Base-by-base conservation (phyloP, 2,888 invertebrate genomes). In the Galerucella calmariensis region DNA sequence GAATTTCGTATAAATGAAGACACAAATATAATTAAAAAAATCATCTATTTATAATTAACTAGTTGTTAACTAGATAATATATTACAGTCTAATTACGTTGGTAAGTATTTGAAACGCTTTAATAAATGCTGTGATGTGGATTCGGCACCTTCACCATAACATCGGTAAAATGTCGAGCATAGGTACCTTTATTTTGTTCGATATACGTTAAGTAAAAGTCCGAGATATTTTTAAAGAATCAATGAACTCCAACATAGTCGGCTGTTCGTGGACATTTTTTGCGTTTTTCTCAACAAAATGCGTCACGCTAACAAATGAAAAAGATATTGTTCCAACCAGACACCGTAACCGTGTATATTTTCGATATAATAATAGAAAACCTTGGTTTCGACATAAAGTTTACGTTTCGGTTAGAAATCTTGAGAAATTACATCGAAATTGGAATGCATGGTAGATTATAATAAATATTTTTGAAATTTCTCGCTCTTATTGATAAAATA, bases 141-240 rank as follows among this genome's bases (percentile, higher is more conserved):
- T n/a, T n/a, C n/a, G n/a, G n/a, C n/a, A n/a, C n/a, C n/a, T n/a
- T n/a, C n/a, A n/a, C n/a, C n/a, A n/a, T n/a, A n/a, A n/a, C n/a
- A n/a, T n/a, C n/a, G n/a, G n/a, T n/a, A n/a, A n/a, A n/a, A n/a
- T n/a, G n/a, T n/a, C n/a, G n/a, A n/a, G n/a, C 35, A 5, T 35
- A 35, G 35, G 35, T 35, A 35, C n/a, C n/a, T n/a, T n/a, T n/a
- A 35, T 35, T 35, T 8, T 35, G 35, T 35, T 35, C 35, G 35
- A 35, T 48, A 48, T 12, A 48, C 46, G 46, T 48, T 12, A 12
- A 12, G 41, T 62, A 62, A 62, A 62, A 62, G 62, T 62, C 35
- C 62, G 16, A 62, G 35, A n/a, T 62, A 62, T 62, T 62, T 62
- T 41, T 62, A 62, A 62, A 62, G 62, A 62, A 35, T 35, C 62